Percentiles rank a stretch among this genome's conserved stretches.
Conservation (phyloP, 2,888 invertebrate genomes). For the Chouioia cunea region DNA sequence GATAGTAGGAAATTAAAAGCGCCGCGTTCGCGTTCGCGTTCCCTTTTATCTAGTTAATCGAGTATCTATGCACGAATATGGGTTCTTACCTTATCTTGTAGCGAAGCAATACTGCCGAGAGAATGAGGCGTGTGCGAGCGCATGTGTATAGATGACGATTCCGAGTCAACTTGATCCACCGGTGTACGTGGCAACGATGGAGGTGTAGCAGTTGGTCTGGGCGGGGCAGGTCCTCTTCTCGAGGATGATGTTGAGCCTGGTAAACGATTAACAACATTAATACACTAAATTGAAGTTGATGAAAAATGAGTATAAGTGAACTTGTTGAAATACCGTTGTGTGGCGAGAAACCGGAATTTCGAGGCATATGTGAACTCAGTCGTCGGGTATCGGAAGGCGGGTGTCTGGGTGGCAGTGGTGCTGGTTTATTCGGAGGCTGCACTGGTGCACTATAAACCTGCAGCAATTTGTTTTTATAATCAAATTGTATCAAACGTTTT, state of each 20-base stretch:
- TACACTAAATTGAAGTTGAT: not conserved
- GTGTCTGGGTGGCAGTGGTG: conserved; percentile 72
- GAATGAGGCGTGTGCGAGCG: conserved; percentile 78
- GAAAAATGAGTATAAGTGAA: not conserved
- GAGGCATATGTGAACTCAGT: conserved; percentile 65
- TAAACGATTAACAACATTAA: conserved; percentile 10
- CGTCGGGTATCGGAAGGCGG: conserved; percentile 68
- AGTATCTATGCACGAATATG: not conserved
- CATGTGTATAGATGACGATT: conserved; percentile 61
- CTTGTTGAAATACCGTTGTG: conserved; percentile 62
- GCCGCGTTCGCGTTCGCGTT: no score
- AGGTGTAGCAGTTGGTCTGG: conserved; percentile 73
- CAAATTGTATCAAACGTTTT: no score
- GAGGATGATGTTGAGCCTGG: conserved; percentile 70
- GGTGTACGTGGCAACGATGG: conserved; percentile 74
- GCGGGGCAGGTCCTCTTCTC: conserved; percentile 72
- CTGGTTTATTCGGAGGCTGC: conserved; percentile 70
- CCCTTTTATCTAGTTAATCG: no score
- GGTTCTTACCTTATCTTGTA: conserved; percentile 77
- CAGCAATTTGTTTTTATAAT: not conserved
- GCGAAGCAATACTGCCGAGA: conserved; percentile 82
- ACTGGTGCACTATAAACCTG: conserved; percentile 64
- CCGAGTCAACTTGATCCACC: conserved; percentile 69
- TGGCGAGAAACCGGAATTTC: conserved; percentile 67
- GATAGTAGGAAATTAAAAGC: no score